Evolutionary conservation across 2,113 vertebrate genomes (phyloP).

Genomic region (Etheostoma cragini): DNA sequence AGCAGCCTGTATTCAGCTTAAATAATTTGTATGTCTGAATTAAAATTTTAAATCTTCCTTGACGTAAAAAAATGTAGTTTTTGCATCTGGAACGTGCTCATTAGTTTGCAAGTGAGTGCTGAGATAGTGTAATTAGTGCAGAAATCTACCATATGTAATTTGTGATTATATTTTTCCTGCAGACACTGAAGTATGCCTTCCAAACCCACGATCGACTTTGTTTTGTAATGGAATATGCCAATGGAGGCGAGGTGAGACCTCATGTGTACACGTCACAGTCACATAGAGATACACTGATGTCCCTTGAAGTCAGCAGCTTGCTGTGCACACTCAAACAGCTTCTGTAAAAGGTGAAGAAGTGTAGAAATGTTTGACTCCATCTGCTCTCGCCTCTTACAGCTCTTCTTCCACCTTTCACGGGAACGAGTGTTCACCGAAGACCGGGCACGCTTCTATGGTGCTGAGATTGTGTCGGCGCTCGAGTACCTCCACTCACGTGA

Average conservation of each 20-base stretch:
- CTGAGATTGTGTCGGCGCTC: slow-evolving; percentile 91
- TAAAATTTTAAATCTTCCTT: neutral
- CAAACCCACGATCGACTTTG: slow-evolving; percentile 92
- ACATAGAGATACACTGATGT: slow-evolving; percentile 2
- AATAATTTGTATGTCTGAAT: too few relatives aligned
- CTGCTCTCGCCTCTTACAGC: slow-evolving; percentile 68
- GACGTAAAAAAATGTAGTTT: neutral
- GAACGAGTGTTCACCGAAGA: slow-evolving; percentile 92
- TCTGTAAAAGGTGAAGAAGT: neutral
- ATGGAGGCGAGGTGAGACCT: slow-evolving; percentile 89
- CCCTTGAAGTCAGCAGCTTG: neutral
- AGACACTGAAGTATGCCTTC: slow-evolving; percentile 92
- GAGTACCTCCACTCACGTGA: slow-evolving; percentile 92
- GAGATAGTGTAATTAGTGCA: neutral
- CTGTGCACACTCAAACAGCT: neutral
- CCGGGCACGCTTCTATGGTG: slow-evolving; percentile 90
- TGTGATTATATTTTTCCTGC: neutral
- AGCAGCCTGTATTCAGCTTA: neutral
- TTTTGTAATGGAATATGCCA: slow-evolving; percentile 95
- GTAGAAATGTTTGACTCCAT: slow-evolving; percentile 9
- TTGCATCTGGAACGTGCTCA: neutral
- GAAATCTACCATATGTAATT: neutral
- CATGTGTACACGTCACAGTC: neutral
- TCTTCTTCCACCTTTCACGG: slow-evolving; percentile 92
- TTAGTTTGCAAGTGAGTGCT: neutral